phyloP scores from a whole-genome alignment of 2,888 invertebrate genomes.

The Ormyrus labotus region DNA sequence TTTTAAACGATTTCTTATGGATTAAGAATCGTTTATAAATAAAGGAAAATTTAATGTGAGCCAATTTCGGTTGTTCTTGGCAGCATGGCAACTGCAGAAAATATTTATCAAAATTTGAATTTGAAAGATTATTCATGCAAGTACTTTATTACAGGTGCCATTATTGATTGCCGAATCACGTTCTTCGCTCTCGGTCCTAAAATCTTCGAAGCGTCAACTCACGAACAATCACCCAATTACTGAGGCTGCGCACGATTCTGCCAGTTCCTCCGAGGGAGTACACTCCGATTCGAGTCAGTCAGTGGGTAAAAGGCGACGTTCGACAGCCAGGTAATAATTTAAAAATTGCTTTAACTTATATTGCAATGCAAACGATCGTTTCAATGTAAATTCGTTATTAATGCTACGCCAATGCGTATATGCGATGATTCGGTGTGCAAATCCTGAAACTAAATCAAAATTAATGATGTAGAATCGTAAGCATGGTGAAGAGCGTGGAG shows the following conservation, averaged over 20 bases:
- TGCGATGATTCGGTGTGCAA: no score
- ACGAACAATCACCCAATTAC: constrained; percentile 76
- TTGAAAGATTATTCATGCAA: no score
- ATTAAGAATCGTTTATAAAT: no score
- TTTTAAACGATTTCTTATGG: no score
- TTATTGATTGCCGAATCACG: constrained; percentile 77
- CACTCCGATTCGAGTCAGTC: constrained; percentile 78
- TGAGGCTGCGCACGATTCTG: constrained; percentile 76
- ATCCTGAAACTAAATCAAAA: no score
- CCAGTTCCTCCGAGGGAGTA: constrained; percentile 75
- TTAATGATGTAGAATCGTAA: constrained; percentile 63
- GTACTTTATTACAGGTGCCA: constrained; percentile 70
- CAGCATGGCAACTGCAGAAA: no score
- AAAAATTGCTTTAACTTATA: neutral
- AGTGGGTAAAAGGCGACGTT: constrained; percentile 71
- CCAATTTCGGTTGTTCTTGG: no score
- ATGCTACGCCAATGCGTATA: constrained; percentile 8
- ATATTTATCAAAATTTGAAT: no score
- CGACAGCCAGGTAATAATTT: constrained; percentile 65
- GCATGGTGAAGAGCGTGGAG: constrained; percentile 70
- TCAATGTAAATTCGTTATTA: constrained; percentile 2
- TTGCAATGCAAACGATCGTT: neutral
- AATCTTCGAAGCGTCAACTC: constrained; percentile 77
- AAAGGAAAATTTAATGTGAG: no score
- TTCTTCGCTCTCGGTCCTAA: constrained; percentile 76